Evolutionary conservation across 1,140 invertebrate species (phyloP).

Genomic region (Drosophila hydei): DNA sequence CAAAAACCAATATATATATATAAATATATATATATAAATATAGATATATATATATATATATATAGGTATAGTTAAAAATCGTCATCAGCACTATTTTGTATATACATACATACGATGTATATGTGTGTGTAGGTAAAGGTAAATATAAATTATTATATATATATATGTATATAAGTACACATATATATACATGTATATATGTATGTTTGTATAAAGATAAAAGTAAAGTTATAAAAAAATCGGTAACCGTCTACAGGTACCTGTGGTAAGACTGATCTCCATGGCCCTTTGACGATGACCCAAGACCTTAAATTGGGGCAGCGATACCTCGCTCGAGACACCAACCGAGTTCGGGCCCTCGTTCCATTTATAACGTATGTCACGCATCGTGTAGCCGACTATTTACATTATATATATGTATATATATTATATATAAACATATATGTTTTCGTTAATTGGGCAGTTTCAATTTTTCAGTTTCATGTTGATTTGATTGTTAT

Average conservation of each 20-base stretch:
- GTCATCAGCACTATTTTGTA: slow-evolving; percentile 34
- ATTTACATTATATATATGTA: slow-evolving; percentile 66
- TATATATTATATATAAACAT: slow-evolving; percentile 39
- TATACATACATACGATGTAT: slow-evolving; percentile 24
- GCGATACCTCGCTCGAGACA: slow-evolving; percentile 95
- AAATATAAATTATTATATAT: slow-evolving; percentile 46
- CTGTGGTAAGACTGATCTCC: slow-evolving; percentile 96
- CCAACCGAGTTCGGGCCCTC: slow-evolving; percentile 95
- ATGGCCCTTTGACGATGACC: slow-evolving; percentile 94
- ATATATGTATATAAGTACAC: slow-evolving; percentile 20
- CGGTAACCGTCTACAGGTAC: slow-evolving; percentile 87
- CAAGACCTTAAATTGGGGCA: slow-evolving; percentile 97
- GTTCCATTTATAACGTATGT: slow-evolving; percentile 98
- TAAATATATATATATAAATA: slow-evolving; percentile 15
- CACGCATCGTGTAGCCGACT: slow-evolving; percentile 98
- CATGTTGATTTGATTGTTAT: slow-evolving; percentile 52
- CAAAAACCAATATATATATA: slow-evolving; percentile 32
- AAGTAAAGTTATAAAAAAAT: slow-evolving; percentile 79
- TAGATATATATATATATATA: slow-evolving; percentile 22
- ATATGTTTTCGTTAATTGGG: slow-evolving; percentile 32
- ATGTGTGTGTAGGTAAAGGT: slow-evolving; percentile 22
- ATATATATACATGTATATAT: slow-evolving; percentile 54
- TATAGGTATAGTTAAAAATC: slow-evolving; percentile 13
- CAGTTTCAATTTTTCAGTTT: slow-evolving; percentile 34
- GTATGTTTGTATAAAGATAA: slow-evolving; percentile 54